Evolutionary conservation across 1,140 invertebrate species (phyloP), one percentile per base, ranked within the genome.

Genomic region (Amyelois transitella): DNA sequence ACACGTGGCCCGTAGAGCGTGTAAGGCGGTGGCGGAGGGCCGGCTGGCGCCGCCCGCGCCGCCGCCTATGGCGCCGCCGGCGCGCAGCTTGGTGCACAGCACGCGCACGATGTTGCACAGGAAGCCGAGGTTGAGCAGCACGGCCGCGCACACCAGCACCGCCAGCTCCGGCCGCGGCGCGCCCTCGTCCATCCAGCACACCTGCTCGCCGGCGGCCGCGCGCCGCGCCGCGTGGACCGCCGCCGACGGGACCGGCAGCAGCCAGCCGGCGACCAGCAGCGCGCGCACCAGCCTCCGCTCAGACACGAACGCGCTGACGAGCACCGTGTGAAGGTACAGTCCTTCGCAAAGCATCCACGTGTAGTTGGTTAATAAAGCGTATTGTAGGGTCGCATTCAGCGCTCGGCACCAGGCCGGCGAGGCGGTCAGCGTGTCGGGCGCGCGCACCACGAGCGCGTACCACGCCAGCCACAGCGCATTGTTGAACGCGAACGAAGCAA

Each of bases 281-380:
- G 93, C 94, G 64, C 93, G 93, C 24, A 98, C 90, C 18, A 98
- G 90, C 58, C 92, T 92, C 52, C 94, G 93, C 81, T 98, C 96
- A 4, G 94, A 94, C 17, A 96, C 95, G 84, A 99, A 98, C 1
- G 97, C 95, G 47, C 94, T 93, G 0, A 98, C 96, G 0, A 99
- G 92, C 43, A 98, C 90, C 0, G 97, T 98, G 81, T 98, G 97
- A 38, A 99, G 90, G 84, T 98, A 98, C 47, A 98, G 91, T 0
- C 97, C 97, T 86, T 97, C 96, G 80, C 95, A 96, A 55, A 97
- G 90, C 95, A 96, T 97, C 97, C 97, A 99, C 56, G 96, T 94
- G 86, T 98, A 98, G 89, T 96, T 98, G 54, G 95, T 96, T 22
- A 98, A 90, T 47, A 98, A 90, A 63, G 96, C 96, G 81, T 97